Evolutionary conservation across 2,888 invertebrate genomes (phyloP), one percentile per base, ranked within the genome.

Genomic region (Ceramica pisi): DNA sequence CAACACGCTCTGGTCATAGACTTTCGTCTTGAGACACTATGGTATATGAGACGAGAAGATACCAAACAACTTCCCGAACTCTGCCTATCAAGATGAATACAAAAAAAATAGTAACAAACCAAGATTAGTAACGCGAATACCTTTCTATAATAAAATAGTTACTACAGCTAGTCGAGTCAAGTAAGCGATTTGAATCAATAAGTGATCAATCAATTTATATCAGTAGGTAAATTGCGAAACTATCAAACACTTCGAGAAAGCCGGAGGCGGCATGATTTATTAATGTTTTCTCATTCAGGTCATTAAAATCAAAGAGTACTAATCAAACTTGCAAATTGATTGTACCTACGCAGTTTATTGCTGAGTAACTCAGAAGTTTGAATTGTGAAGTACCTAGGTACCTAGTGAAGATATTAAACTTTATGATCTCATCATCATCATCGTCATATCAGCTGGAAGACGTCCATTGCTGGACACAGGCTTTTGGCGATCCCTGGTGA

Each of bases 281-380:
- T 57, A 70, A 51, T 50, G 53, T 21, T 57, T 61, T 44, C 67
- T 50, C 71, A 80, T 75, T 73, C 65, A 68, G 50, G 62, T 77
- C 67, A 78, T 83, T 83, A 78, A 75, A 82, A 67, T 59, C 69
- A 80, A 67, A 73, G 57, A 51, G 60, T 60, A 72, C 65, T 81
- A 78, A 78, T 78, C 80, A 76, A 76, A 66, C 63, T 72, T 78
- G 74, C 57, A 69, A 70, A 75, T 75, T 75, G 38, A 67, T 75
- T 67, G 26, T 73, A 64, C 53, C 55, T 57, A 26, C 46, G 63
- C 62, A 60, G n/a, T 79, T 82, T 80, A 80, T 75, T 63, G 56
- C 26, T 23, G 48, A 8, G 62, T 26, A n/a, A 64, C 31, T 63
- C 31, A 31, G 51, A 53, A 31, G 64, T 35, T 46, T 1, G 19